Conservation (phyloP, 2,888 invertebrate species). For the Conomelus anceps region DNA sequence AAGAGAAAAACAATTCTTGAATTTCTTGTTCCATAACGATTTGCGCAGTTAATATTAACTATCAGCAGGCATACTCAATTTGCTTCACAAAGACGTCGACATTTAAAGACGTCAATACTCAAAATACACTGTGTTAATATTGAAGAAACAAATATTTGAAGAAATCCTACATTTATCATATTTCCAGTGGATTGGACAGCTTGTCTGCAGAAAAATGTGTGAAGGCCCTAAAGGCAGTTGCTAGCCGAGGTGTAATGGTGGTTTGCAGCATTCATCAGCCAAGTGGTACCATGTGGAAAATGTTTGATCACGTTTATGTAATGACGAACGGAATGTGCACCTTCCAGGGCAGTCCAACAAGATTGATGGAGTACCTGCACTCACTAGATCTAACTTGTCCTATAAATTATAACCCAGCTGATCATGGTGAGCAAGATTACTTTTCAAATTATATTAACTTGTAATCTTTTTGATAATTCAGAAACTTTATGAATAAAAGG, state of each 20-base stretch:
- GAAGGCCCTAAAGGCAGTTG: slow-evolving; percentile 69
- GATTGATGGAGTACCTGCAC: background rate
- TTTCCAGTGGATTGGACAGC: slow-evolving; percentile 68
- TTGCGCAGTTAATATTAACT: too few species aligned
- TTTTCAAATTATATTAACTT: slow-evolving; percentile 15
- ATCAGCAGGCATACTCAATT: too few species aligned
- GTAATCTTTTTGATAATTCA: too few species aligned
- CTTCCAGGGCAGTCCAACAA: slow-evolving; percentile 56
- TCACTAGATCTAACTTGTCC: slow-evolving; percentile 63
- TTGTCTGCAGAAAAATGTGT: slow-evolving; percentile 78
- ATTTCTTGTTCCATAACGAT: too few species aligned
- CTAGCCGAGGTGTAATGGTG: slow-evolving; percentile 76
- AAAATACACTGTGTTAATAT: too few species aligned
- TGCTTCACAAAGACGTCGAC: too few species aligned
- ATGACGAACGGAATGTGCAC: slow-evolving; percentile 72
- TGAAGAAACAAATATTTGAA: too few species aligned
- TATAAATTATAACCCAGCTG: slow-evolving; percentile 84
- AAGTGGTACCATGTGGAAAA: slow-evolving; percentile 73
- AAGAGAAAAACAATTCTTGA: too few species aligned
- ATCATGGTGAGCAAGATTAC: slow-evolving; percentile 63
- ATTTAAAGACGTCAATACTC: too few species aligned
- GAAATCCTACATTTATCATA: slow-evolving; percentile 17
- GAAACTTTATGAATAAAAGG: too few species aligned
- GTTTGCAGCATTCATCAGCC: slow-evolving; percentile 90
- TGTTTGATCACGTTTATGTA: slow-evolving; percentile 84